A percentile compares a stretch with the other conserved stretches of the same genome.
Conservation (phyloP, 2,888 invertebrate species). For the Spisula subtruncata region DNA sequence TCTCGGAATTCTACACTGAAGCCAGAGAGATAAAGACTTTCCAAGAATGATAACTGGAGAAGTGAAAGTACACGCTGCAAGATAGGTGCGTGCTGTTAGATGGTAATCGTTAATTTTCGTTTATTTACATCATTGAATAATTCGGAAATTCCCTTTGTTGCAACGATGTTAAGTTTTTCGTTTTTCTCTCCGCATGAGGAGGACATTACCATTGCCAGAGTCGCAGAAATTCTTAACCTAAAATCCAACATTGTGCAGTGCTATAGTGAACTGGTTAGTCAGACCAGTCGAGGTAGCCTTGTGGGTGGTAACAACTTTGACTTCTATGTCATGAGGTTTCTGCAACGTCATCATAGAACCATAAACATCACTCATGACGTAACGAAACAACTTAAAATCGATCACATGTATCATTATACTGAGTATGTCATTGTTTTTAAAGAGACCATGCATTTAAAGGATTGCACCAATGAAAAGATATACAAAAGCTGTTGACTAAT, state of each 20-base stretch:
- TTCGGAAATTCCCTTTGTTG: neutral
- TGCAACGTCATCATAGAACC: neutral
- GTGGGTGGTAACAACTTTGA: too few relatives aligned
- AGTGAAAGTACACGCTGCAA: neutral
- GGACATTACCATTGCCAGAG: too few relatives aligned
- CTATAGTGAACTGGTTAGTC: too few relatives aligned
- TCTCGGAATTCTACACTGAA: neutral
- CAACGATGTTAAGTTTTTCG: too few relatives aligned
- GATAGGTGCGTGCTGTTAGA: neutral
- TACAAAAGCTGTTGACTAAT: neutral
- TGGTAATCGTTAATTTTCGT: neutral
- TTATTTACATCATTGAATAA: neutral
- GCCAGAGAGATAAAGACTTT: neutral
- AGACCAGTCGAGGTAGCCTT: too few relatives aligned
- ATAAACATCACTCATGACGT: neutral
- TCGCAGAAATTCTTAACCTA: too few relatives aligned
- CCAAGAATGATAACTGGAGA: conserved; percentile 12
- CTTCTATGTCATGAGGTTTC: too few relatives aligned
- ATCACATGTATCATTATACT: neutral
- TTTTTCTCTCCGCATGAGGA: too few relatives aligned
- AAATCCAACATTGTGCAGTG: too few relatives aligned
- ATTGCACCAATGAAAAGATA: neutral
- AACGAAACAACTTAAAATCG: neutral
- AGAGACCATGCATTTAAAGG: neutral
- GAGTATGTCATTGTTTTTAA: neutral